These are phyloP conservation scores for Drosophila ezoana DNA, from an alignment of 2,888 invertebrate genomes.

Conservation along the genomic window DNA sequence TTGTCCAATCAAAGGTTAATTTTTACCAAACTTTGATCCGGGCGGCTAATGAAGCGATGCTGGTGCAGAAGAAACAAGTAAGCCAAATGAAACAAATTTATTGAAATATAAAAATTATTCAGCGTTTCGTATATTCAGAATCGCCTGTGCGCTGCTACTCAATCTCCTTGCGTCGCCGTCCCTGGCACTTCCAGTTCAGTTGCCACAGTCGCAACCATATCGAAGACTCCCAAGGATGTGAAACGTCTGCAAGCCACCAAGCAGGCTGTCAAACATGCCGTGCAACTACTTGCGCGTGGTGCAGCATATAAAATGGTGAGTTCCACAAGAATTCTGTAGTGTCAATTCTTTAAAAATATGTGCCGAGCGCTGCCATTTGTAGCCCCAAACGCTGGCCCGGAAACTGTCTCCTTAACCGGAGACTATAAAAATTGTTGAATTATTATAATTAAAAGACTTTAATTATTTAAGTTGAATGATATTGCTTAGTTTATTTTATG, in stretches of 20 bases:
- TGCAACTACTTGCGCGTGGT: conserved; percentile 40
- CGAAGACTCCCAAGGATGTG: conserved; percentile 46
- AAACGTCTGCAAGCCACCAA: conserved; percentile 61
- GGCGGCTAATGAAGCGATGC: conserved; percentile 75
- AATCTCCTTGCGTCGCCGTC: background rate
- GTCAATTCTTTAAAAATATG: too few relatives aligned
- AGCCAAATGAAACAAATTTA: background rate
- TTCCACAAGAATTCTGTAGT: too few relatives aligned
- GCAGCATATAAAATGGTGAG: conserved; percentile 31
- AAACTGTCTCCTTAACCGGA: conserved; percentile 55
- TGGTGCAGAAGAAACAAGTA: conserved; percentile 76
- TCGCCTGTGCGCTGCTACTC: too few relatives aligned
- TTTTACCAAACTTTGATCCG: conserved; percentile 62
- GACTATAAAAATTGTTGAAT: background rate
- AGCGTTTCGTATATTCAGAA: conserved; percentile 53
- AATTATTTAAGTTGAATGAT: too few relatives aligned
- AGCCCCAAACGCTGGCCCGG: conserved; percentile 50
- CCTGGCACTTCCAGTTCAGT: background rate
- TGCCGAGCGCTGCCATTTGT: background rate
- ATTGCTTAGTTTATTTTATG: too few relatives aligned
- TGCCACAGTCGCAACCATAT: background rate
- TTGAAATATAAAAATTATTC: background rate
- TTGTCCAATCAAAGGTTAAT: conserved; percentile 6
- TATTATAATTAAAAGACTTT: too few relatives aligned
- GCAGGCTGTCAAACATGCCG: conserved; percentile 47